Evolutionary conservation across 2,888 invertebrate species (phyloP), one percentile per base, ranked within the genome.

Genomic region (Alentia gelatinosa): DNA sequence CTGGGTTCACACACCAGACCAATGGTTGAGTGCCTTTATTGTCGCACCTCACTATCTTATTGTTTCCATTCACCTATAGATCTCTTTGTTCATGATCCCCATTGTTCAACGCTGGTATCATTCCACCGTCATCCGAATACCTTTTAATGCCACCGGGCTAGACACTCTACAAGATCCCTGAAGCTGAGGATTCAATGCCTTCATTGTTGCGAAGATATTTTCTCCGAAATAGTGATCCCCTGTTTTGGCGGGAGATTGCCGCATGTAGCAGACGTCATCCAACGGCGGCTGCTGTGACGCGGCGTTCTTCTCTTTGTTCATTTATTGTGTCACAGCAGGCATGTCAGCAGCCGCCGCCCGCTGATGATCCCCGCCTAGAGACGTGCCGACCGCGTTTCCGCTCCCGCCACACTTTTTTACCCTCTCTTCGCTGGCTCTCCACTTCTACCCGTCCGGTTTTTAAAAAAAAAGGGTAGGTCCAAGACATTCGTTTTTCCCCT

Each of bases 211-310:
- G 9, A 42, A n/a, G 56, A 56, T 56, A 56, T 12, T 56, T 56
- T 56, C 56, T 19, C n/a, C n/a, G 12, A n/a, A n/a, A n/a, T n/a
- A 42, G 47, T 56, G 33, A 30, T 74, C 30, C 30, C 33, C 30
- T 68, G 33, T 74, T 79, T 37, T 23, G n/a, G 79, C 79, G 79
- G 19, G 37, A 15, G n/a, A 37, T 37, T 37, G 33, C 5, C 7
- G n/a, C 37, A 9, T 35, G 79, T 79, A 79, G 79, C 79, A 79
- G 79, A 79, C 79, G 79, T 37, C 79, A 79, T 35, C 39, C 37
- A 23, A n/a, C 79, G 1, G 79, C 37, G 35, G 79, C 35, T 35
- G 39, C 26, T 74, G 33, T 26, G 74, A 26, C 74, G 26, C 33
- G 15, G 74, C 74, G 68, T n/a, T 33, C 75, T 75, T 30, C 19